A percentile compares a stretch with the other conserved stretches of the same genome.
phyloP scores from a whole-genome alignment of 2,888 invertebrate species.

The Phyto melanocephala region DNA sequence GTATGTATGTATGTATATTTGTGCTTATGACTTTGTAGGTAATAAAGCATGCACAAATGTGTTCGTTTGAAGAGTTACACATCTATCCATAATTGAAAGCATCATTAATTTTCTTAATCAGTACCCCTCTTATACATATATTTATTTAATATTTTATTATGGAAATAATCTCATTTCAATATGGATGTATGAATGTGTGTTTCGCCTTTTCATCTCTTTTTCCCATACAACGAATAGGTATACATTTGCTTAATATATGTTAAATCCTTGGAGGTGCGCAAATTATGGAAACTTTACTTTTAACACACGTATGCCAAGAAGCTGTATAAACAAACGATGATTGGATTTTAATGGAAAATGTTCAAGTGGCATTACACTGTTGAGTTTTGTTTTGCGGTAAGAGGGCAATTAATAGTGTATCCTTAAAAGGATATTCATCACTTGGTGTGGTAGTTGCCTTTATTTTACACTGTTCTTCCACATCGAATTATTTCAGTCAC shows the following conservation, averaged over 20 bases:
- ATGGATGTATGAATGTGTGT: conserved; percentile 16
- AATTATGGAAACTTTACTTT: background rate
- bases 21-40: too few relatives aligned
- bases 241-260: conserved; percentile 24
- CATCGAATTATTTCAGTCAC: background rate
- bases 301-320: background rate
- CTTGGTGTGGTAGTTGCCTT: background rate
- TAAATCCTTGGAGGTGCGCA: conserved; percentile 1
- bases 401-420: conserved; percentile 46
- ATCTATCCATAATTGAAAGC: conserved; percentile 64
- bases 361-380: conserved; percentile 24
- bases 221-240: background rate
- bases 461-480: background rate
- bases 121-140: conserved; percentile 56
- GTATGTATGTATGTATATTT: too few relatives aligned
- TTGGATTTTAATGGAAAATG: conserved; percentile 1
- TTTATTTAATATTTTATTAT: conserved; percentile 60
- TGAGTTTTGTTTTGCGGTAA: conserved; percentile 36
- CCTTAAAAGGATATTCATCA: conserved; percentile 41
- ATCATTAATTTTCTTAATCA: conserved; percentile 64
- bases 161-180: conserved; percentile 60
- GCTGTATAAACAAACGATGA: background rate
- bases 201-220: background rate
- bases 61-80: conserved; percentile 34
- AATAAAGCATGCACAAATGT: conserved; percentile 19